Base-by-base conservation (phyloP, 2,797 vertebrate species). In the Syngnathus acus region DNA sequence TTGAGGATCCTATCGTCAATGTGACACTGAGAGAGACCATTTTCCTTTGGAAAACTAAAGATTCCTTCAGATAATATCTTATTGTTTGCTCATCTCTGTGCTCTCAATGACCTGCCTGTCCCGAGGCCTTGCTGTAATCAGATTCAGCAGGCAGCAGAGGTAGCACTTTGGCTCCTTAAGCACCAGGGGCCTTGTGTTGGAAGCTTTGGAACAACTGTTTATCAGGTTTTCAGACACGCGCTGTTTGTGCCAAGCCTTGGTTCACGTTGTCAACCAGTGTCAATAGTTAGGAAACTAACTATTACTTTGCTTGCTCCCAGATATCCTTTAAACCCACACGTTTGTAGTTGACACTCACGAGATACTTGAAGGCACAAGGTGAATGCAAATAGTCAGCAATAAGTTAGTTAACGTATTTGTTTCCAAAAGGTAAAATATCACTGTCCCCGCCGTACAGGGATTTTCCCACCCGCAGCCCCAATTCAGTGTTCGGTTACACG, bases 1-100 rank as follows among this genome's bases (percentile, higher is more conserved):
- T 93, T 92, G 89, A 91, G 89, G 89, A 92, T 92, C 88, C 88
- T 89, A 90, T 91, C 89, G 87, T 92, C 90, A 90, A 85, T 88
- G 89, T 91, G 89, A 93, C 89, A 91, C 91, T 91, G 90, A 93
- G 90, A 91, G 86, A 87, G 88, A 90, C 86, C 89, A 89, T 92
- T 92, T 92, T 92, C 90, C 82, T 92, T 92, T 91, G 89, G 88
- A 92, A 91, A 92, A 89, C 91, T 89, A 88, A 89, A 92, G 92
- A 93, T 92, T 91, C 91, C 90, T 91, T 85, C 80, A 90, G 92
- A 93, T 93, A 93, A 92, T 93, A 92, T 92, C 88, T 88, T 90
- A 92, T 93, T 93, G 92, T 93, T 88, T 90, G 89, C 88, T 90
- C 90, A 91, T 91, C 89, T 86, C 88, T 82, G 84, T 81, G 86